Evolutionary conservation across 2,797 vertebrate species (phyloP).

Genomic region (Argyrosomus regius): DNA sequence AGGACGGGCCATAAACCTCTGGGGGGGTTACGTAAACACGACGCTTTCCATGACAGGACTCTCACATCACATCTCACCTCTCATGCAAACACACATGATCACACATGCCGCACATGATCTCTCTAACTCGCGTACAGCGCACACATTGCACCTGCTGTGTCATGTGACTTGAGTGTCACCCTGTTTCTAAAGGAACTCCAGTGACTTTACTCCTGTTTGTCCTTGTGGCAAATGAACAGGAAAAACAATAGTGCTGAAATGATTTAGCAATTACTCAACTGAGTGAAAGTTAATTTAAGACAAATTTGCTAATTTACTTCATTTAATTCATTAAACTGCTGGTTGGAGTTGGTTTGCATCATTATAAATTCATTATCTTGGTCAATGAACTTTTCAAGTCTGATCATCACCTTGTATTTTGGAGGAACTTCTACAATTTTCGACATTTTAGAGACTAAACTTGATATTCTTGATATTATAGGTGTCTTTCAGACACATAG

Average conservation of each 20-base stretch:
- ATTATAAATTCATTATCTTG: background rate
- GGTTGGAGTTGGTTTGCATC: background rate
- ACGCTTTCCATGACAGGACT: background rate
- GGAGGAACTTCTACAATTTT: background rate
- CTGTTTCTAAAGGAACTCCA: slow-evolving; percentile 10
- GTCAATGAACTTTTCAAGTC: background rate
- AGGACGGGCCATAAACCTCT: slow-evolving; percentile 26
- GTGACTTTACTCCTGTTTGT: slow-evolving; percentile 1
- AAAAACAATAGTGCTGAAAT: background rate
- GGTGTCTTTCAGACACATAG: background rate
- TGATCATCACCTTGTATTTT: background rate
- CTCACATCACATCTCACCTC: slow-evolving; percentile 13
- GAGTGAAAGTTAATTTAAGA: background rate
- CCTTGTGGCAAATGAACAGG: background rate
- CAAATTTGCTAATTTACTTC: background rate
- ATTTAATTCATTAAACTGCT: background rate
- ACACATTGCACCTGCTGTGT: slow-evolving; percentile 58
- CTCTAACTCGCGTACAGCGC: background rate
- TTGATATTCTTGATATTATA: no score
- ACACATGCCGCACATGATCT: slow-evolving; percentile 33
- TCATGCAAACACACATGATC: slow-evolving; percentile 43
- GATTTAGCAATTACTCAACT: background rate
- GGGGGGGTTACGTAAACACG: slow-evolving; percentile 57
- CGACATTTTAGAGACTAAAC: background rate
- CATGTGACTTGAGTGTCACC: slow-evolving; percentile 25